Evolutionary conservation across 2,888 invertebrate genomes (phyloP).

Genomic region (Drosophila emarginata): DNA sequence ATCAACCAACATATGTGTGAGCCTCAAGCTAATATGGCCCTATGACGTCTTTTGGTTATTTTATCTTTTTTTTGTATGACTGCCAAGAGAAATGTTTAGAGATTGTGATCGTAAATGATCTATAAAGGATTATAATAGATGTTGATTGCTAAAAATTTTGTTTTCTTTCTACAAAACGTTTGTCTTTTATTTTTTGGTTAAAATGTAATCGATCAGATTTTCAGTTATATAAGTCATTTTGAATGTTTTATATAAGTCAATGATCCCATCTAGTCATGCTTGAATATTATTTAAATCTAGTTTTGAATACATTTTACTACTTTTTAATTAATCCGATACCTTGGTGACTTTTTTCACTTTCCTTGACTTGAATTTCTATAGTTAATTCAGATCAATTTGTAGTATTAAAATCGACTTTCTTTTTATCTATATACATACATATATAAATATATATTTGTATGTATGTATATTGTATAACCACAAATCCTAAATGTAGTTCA

Average conservation of each 20-base stretch:
- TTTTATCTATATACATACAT: not conserved
- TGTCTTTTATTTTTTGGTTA: not conserved
- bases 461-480: not conserved
- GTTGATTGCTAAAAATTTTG: slow-evolving; percentile 4
- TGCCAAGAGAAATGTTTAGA: slow-evolving; percentile 61
- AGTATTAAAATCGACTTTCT: not conserved
- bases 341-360: not conserved
- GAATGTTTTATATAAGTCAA: too few relatives aligned
- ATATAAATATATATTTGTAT: too few relatives aligned
- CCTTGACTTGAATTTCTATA: not conserved
- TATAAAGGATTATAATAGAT: slow-evolving; percentile 20
- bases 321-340: too few relatives aligned
- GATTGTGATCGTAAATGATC: slow-evolving; percentile 31
- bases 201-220: not conserved
- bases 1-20: slow-evolving; percentile 9
- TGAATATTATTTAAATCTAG: too few relatives aligned
- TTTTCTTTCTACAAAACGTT: not conserved
- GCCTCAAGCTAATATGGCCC: slow-evolving; percentile 46
- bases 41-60: slow-evolving; percentile 53
- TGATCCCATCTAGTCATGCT: too few relatives aligned
- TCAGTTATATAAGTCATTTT: too few relatives aligned
- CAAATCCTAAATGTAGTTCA: slow-evolving; percentile 62
- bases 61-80: slow-evolving; percentile 3
- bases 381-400: too few relatives aligned
- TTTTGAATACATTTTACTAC: too few relatives aligned